A percentile compares a stretch with the other conserved stretches of the same genome.
These are phyloP conservation scores for Zootoca vivipara DNA, from an alignment of 2,113 vertebrate genomes.

Conservation along the genomic window DNA sequence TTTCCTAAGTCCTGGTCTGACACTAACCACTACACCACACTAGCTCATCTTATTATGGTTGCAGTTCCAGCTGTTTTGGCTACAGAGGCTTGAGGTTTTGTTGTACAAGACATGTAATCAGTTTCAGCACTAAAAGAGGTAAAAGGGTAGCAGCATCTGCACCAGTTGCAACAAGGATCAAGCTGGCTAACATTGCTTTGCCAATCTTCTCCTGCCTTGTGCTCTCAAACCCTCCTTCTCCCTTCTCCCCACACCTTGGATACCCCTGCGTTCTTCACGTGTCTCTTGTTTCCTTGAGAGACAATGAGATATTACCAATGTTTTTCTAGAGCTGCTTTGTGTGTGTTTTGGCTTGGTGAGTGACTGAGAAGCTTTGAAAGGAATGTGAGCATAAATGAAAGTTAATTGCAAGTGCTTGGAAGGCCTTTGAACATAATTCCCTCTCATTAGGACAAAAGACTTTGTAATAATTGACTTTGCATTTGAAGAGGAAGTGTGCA, in stretches of 20 bases:
- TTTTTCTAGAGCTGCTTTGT: conserved; percentile 23
- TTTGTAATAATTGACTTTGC: conserved; percentile 57
- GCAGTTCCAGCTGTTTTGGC: not conserved
- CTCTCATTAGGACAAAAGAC: conserved; percentile 33
- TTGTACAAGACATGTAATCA: not conserved
- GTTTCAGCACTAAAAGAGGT: not conserved
- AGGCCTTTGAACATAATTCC: conserved; percentile 45
- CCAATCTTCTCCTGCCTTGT: not conserved
- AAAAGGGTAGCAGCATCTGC: not conserved
- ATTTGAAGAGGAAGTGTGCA: conserved; percentile 54
- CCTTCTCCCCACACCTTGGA: not conserved
- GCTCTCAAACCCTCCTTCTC: conserved; percentile 23
- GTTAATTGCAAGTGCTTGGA: conserved; percentile 54
- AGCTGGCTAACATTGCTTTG: not conserved
- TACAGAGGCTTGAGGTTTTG: not conserved
- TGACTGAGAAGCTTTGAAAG: conserved; percentile 49
- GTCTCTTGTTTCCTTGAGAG: conserved; percentile 32
- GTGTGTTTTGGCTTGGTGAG: conserved; percentile 25
- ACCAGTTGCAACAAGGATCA: not conserved
- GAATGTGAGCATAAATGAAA: conserved; percentile 55
- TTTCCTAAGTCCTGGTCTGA: too few relatives aligned
- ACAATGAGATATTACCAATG: conserved; percentile 32
- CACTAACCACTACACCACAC: too few relatives aligned
- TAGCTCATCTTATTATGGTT: not conserved
- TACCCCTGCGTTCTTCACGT: conserved; percentile 12